A percentile compares a stretch with the other conserved stretches of the same genome.
Conservation (phyloP, 2,797 vertebrate genomes). For the Somateria mollissima region DNA sequence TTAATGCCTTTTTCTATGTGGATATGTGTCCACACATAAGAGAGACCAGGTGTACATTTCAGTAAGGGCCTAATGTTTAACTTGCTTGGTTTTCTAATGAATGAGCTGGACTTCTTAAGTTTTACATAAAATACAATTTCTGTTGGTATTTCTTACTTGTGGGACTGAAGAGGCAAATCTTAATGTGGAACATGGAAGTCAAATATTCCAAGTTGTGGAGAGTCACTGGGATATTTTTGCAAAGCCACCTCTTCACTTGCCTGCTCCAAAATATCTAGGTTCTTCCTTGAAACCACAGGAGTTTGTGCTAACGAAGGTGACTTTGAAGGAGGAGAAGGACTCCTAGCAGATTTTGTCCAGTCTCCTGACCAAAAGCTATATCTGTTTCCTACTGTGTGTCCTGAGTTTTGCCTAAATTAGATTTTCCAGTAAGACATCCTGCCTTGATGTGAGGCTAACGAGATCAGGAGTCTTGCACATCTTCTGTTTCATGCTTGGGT, state of each 20-base stretch:
- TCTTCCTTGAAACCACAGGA: background rate
- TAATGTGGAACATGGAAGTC: background rate
- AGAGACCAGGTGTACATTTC: background rate
- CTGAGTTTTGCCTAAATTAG: background rate
- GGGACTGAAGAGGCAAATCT: background rate
- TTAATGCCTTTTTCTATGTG: background rate
- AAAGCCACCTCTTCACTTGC: background rate
- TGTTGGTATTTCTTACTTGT: background rate
- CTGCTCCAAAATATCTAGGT: background rate
- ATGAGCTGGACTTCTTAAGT: background rate
- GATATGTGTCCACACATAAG: background rate
- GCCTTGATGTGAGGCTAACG: background rate
- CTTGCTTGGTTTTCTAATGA: background rate
- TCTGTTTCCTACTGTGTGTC: background rate
- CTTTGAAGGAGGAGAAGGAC: background rate
- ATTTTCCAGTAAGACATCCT: background rate
- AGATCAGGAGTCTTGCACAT: background rate
- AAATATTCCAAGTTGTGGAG: background rate
- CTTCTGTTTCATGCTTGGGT: background rate
- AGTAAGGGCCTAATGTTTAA: background rate
- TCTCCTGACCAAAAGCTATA: background rate
- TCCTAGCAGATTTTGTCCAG: background rate
- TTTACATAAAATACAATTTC: background rate
- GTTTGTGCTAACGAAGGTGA: background rate
- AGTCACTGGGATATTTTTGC: background rate